These are phyloP conservation scores for Zaprionus tsacasi DNA, from an alignment of 1,140 invertebrate genomes.

Conservation along the genomic window DNA sequence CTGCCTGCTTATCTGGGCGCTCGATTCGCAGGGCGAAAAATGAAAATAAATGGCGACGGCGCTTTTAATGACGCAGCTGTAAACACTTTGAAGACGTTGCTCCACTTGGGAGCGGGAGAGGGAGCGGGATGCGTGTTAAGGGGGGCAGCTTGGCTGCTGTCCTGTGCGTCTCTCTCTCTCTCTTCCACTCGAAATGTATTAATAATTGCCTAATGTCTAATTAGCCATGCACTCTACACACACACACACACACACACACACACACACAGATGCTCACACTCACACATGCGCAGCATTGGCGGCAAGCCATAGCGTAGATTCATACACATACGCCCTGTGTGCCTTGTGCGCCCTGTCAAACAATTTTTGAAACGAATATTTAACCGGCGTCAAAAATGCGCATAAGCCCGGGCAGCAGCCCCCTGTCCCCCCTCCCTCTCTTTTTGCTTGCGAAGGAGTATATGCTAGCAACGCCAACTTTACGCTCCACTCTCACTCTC, in stretches of 20 bases:
- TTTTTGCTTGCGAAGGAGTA: constrained; percentile 9
- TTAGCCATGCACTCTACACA: constrained; percentile 59
- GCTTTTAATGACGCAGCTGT: constrained; percentile 76
- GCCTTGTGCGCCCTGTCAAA: constrained; percentile 20
- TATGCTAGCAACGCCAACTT: not conserved
- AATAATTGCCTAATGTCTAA: constrained; percentile 78
- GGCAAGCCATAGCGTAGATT: not conserved
- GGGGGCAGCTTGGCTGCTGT: constrained; percentile 50
- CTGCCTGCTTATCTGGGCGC: not conserved
- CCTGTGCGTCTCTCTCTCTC: constrained; percentile 31
- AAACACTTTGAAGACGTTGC: constrained; percentile 72
- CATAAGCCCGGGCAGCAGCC: constrained; percentile 32
- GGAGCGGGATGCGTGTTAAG: not conserved
- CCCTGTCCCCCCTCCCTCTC: not conserved
- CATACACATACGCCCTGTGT: not conserved
- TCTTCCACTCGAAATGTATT: constrained; percentile 56
- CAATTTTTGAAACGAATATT: constrained; percentile 35
- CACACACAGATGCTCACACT: not conserved
- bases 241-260: constrained; percentile 6
- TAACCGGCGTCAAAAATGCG: constrained; percentile 64
- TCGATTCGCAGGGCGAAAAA: constrained; percentile 17
- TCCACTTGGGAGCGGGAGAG: constrained; percentile 60
- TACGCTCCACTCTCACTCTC: not conserved
- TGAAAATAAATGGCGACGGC: constrained; percentile 64
- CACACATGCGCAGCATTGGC: not conserved